Conservation (phyloP, 2,888 invertebrate species). For the Ochlodes sylvanus region DNA sequence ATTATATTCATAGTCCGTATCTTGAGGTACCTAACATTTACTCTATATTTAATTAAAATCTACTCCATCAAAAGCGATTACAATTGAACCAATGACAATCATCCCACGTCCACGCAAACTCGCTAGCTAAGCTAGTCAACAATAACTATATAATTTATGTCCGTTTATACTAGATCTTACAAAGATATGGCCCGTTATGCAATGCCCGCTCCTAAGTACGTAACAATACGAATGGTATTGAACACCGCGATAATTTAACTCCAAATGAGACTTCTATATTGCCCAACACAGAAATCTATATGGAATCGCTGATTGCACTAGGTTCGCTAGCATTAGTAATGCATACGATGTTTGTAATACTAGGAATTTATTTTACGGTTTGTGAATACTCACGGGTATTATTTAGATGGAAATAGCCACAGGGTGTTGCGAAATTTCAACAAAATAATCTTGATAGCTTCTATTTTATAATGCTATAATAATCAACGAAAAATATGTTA, state of each 20-base stretch:
- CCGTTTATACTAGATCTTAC: constrained; percentile 17
- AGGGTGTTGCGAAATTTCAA: background rate
- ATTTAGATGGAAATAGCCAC: background rate
- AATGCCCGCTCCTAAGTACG: constrained; percentile 3
- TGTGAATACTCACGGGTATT: background rate
- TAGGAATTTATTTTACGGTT: constrained; percentile 30
- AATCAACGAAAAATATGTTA: no score
- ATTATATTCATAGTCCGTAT: no score
- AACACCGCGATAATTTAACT: constrained; percentile 44
- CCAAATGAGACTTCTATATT: constrained; percentile 45
- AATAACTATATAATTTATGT: constrained; percentile 23
- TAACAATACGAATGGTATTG: constrained; percentile 32
- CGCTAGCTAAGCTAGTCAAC: background rate
- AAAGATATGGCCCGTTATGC: constrained; percentile 16
- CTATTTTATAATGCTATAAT: background rate
- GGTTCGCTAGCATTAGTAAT: constrained; percentile 29
- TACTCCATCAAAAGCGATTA: no score
- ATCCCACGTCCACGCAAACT: no score
- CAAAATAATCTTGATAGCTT: background rate
- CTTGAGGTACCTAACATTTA: no score
- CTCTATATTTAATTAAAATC: no score
- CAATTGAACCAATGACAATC: no score
- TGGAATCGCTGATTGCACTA: constrained; percentile 36
- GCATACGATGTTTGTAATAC: constrained; percentile 18
- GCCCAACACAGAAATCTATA: constrained; percentile 37